Conservation (phyloP, 2,113 vertebrate genomes). For the Hypanus sabinus region DNA sequence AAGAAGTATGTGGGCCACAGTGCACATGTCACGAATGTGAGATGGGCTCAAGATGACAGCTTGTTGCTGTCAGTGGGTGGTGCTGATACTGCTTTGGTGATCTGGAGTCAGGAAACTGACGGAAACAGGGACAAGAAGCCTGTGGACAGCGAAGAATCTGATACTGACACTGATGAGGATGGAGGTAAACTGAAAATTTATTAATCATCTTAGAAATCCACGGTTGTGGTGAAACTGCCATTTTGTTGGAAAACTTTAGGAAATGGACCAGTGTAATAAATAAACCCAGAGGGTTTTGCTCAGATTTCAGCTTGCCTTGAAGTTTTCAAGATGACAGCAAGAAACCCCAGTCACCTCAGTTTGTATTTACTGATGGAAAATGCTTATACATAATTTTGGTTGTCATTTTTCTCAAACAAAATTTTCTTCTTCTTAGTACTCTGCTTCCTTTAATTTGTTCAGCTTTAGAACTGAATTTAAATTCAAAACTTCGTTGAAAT, state of each 20-base stretch:
- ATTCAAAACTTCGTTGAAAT: not conserved
- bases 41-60: slow-evolving; percentile 85
- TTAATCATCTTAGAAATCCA: not conserved
- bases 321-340: not conserved
- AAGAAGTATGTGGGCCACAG: slow-evolving; percentile 95
- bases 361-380: not conserved
- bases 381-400: not conserved
- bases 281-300: not conserved
- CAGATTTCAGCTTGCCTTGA: not conserved
- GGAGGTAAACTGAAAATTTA: slow-evolving; percentile 65
- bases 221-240: too few species aligned
- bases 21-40: slow-evolving; percentile 82
- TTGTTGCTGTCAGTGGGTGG: slow-evolving; percentile 86
- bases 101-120: slow-evolving; percentile 82
- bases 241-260: not conserved
- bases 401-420: not conserved
- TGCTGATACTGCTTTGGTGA: slow-evolving; percentile 87
- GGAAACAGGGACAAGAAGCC: slow-evolving; percentile 79
- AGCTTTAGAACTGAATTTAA: not conserved
- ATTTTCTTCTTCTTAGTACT: not conserved
- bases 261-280: not conserved
- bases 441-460: not conserved
- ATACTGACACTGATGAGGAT: slow-evolving; percentile 85
- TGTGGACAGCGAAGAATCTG: slow-evolving; percentile 90
- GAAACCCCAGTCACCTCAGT: not conserved